Conservation (phyloP, 2,888 invertebrate species). For the Pantelozetes paolii region DNA sequence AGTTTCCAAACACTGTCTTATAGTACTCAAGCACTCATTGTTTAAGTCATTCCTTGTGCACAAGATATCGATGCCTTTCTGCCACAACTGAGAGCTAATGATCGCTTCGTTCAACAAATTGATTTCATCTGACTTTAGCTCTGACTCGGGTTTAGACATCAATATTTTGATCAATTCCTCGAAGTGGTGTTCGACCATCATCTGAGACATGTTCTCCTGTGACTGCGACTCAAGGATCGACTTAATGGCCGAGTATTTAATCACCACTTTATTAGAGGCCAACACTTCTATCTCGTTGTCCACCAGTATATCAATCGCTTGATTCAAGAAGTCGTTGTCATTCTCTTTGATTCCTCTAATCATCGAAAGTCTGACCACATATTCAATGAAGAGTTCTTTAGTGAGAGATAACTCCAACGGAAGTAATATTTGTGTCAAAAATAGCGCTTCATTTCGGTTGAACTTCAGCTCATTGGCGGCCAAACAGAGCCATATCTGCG, state of each 20-base stretch:
- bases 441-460: constrained; percentile 35
- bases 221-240: constrained; percentile 37
- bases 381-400: constrained; percentile 31
- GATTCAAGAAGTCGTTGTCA: constrained; percentile 36
- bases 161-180: constrained; percentile 40
- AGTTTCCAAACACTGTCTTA: constrained; percentile 37
- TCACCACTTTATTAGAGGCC: constrained; percentile 41
- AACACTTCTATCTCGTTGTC: constrained; percentile 15
- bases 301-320: constrained; percentile 27
- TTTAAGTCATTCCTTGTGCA: constrained; percentile 30
- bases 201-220: constrained; percentile 1
- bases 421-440: constrained; percentile 39
- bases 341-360: constrained; percentile 42
- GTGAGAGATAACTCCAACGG: constrained; percentile 8
- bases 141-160: constrained; percentile 40
- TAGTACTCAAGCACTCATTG: constrained; percentile 25
- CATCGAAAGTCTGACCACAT: constrained; percentile 41
- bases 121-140: constrained; percentile 38
- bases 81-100: constrained; percentile 35
- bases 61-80: constrained; percentile 42
- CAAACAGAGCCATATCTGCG: constrained; percentile 37
- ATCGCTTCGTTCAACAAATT: constrained; percentile 40
- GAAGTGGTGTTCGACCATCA: constrained; percentile 36
- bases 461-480: constrained; percentile 42
- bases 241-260: constrained; percentile 35